Percentiles rank a stretch among this genome's conserved stretches.
phyloP scores from a whole-genome alignment of 2,113 vertebrate genomes.

The Cyanocitta stelleri region DNA sequence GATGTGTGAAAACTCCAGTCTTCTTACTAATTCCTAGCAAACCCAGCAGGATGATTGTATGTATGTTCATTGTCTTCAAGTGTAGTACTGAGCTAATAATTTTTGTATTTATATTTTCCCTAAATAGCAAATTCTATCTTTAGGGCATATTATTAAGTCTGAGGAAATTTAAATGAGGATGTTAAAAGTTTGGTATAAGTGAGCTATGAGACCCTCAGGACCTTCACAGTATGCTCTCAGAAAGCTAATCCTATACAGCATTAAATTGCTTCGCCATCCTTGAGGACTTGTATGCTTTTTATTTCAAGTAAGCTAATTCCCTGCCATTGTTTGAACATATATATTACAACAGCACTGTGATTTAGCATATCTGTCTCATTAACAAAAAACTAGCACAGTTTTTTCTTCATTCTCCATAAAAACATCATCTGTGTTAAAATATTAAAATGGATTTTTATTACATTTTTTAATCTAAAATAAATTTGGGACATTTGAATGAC shows the following conservation, averaged over 20 bases:
- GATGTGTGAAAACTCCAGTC: neutral
- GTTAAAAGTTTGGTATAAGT: slow-evolving; percentile 43
- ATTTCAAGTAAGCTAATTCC: slow-evolving; percentile 23
- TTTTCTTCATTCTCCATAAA: neutral
- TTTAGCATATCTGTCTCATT: neutral
- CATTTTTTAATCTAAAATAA: neutral
- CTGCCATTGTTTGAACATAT: neutral
- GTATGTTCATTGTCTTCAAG: neutral
- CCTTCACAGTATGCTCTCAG: neutral
- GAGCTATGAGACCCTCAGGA: slow-evolving; percentile 26
- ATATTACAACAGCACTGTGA: neutral
- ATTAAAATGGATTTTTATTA: neutral
- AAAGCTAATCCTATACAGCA: slow-evolving; percentile 18
- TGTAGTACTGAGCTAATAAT: neutral
- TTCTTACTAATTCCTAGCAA: neutral
- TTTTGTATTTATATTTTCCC: slow-evolving; percentile 49
- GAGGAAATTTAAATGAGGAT: slow-evolving; percentile 50
- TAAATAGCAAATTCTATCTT: slow-evolving; percentile 5
- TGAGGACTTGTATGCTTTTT: neutral
- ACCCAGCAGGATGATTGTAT: neutral
- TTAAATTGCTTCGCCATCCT: slow-evolving; percentile 21
- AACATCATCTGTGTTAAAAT: neutral
- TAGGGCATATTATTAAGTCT: slow-evolving; percentile 19
- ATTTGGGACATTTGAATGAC: neutral
- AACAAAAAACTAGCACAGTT: neutral